A percentile compares a stretch with the other conserved stretches of the same genome.
Conservation (phyloP, 2,113 vertebrate genomes). For the Hippopotamus amphibius region DNA sequence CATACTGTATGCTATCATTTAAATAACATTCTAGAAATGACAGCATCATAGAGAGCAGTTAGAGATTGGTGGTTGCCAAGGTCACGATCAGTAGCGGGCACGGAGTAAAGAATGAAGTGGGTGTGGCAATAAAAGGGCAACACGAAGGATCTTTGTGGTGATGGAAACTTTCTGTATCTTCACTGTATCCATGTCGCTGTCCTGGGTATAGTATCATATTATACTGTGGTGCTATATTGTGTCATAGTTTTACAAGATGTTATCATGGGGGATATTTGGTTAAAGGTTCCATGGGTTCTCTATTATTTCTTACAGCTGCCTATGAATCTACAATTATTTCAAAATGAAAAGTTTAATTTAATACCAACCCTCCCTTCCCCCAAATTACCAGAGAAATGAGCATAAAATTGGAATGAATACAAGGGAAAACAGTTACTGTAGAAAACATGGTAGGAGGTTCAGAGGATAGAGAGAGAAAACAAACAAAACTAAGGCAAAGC, state of each 20-base stretch:
- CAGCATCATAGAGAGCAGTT: neutral
- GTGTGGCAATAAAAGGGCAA: neutral
- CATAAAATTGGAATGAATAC: neutral
- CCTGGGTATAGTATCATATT: neutral
- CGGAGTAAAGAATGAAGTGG: neutral
- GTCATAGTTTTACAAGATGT: neutral
- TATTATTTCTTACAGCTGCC: neutral
- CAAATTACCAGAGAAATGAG: neutral
- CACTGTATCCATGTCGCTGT: neutral
- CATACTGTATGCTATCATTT: neutral
- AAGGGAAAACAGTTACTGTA: neutral
- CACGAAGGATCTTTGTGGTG: neutral
- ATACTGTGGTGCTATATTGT: neutral
- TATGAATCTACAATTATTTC: neutral
- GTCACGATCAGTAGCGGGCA: fast-evolving
- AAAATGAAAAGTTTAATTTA: slow-evolving; percentile 12
- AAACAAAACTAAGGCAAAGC: neutral
- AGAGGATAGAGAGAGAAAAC: neutral
- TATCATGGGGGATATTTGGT: neutral
- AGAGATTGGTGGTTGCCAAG: neutral
- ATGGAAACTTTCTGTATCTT: neutral
- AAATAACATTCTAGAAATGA: neutral
- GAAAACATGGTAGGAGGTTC: neutral
- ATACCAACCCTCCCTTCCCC: neutral
- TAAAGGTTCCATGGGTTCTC: neutral